phyloP scores from a whole-genome alignment of 1,140 invertebrate genomes.

The Pararge aegeria region DNA sequence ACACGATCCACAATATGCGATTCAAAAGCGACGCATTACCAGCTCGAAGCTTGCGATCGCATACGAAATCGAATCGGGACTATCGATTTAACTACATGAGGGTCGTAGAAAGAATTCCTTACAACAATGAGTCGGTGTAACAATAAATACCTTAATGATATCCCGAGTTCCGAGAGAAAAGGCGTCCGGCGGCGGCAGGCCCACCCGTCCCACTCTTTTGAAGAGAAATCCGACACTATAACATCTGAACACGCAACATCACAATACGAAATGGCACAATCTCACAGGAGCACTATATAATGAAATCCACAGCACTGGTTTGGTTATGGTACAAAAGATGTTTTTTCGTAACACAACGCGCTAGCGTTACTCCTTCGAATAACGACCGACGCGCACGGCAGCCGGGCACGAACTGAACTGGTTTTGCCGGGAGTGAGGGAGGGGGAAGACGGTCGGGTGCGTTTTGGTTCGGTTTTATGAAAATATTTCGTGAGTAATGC shows the following conservation, averaged over 20 bases:
- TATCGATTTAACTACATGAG: conserved; percentile 73
- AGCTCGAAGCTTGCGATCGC: conserved; percentile 38
- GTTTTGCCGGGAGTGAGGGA: conserved; percentile 58
- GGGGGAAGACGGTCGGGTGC: conserved; percentile 58
- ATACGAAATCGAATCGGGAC: conserved; percentile 51
- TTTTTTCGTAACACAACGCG: conserved; percentile 72
- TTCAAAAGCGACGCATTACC: conserved; percentile 52
- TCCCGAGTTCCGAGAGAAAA: conserved; percentile 73
- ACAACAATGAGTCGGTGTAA: conserved; percentile 76
- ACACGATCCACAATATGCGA: conserved; percentile 52
- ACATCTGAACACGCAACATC: conserved; percentile 64
- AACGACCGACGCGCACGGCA: conserved; percentile 63
- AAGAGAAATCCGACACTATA: conserved; percentile 71
- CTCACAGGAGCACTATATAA: conserved; percentile 60
- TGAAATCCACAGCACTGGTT: conserved; percentile 68
- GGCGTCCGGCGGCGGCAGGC: conserved; percentile 66
- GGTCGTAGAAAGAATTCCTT: conserved; percentile 70
- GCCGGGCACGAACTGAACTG: conserved; percentile 76
- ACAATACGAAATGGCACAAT: conserved; percentile 68
- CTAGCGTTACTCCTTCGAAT: conserved; percentile 26
- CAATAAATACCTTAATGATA: conserved; percentile 80
- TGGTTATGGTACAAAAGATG: conserved; percentile 67
- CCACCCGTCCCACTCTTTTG: conserved; percentile 63
- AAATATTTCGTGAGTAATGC: conserved; percentile 80
- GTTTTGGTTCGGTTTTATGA: conserved; percentile 76